Evolutionary conservation across 1,140 invertebrate genomes (phyloP), one percentile per base, ranked within the genome.

Genomic region (Gryon sp.): DNA sequence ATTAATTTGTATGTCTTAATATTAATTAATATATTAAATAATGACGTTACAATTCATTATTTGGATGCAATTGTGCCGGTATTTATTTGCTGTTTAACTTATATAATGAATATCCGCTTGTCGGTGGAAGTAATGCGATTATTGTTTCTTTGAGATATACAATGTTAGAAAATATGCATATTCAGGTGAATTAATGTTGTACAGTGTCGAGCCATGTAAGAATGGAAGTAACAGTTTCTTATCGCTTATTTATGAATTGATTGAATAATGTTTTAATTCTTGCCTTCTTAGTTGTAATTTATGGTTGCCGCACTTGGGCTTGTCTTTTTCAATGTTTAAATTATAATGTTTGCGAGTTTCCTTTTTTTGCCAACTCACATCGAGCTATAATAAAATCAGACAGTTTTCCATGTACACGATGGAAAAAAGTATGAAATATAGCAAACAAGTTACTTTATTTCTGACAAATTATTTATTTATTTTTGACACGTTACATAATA

Each of bases 21-120:
- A n/a, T n/a, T n/a, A n/a, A n/a, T n/a, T n/a, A n/a, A n/a, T n/a
- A n/a, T n/a, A n/a, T n/a, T n/a, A n/a, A n/a, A n/a, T n/a, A n/a
- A n/a, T n/a, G n/a, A n/a, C n/a, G n/a, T n/a, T n/a, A n/a, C n/a
- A n/a, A n/a, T n/a, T n/a, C n/a, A n/a, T 24, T 19, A 36, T 8
- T 9, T 20, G 19, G 26, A 15, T 22, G 28, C 45, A 24, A 48
- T 48, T 48, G 50, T 53, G 12, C 1, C 16, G 48, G 8, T 34
- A 24, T 36, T 24, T 41, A 62, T 62, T 40, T 38, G n/a, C n/a
- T n/a, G 32, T 50, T 34, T 48, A 12, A 48, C 57, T 62, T 62
- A 62, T 62, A 40, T 62, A 62, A 62, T 4, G 30, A 15, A n/a
- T n/a, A n/a, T n/a, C n/a, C 15, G 24, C 11, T 52, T 41, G 22